Evolutionary conservation across 2,797 vertebrate genomes (phyloP), one percentile per base, ranked within the genome.

Genomic region (Scolopax bukidnonensis): DNA sequence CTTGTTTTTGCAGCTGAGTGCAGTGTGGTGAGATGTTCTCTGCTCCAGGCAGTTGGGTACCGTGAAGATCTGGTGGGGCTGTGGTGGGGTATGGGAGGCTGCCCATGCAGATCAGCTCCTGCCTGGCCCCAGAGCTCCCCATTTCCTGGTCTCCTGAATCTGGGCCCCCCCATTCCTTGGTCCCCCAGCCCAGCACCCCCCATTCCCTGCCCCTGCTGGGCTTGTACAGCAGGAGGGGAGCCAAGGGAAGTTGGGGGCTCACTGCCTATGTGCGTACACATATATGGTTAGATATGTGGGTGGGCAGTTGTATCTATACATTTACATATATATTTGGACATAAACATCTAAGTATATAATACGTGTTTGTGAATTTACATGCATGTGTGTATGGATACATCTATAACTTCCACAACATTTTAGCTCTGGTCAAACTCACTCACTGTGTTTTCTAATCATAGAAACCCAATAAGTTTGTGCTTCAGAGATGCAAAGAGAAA

Each of bases 111-210:
- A 67, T 38, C 50, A 74, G 32, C 45, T 5, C 33, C 61, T 50
- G 21, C 41, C 71, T 11, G 12, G 3, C 24, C 61, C 45, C 78
- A 40, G 19, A 7, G 67, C 79, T 77, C 60, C 69, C 11, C 20
- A 0, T 9, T 28, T 43, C 24, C 54, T 14, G n/a, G 0, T 5
- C 15, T 43, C 17, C 69, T 9, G 4, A 8, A 9, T 41, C 60
- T 53, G 33, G 2, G 3, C 20, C 24, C 19, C 16, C 16, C 30
- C 53, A n/a, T 20, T 56, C 53, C 53, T 30, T n/a, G 30, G 32
- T 20, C 12, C 28, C 51, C 51, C 27, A 4, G 24, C 6, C 51
- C 54, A 23, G n/a, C 4, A 20, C 20, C 21, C 20, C 20, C 21
- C n/a, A 33, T 57, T 57, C 20, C 56, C n/a, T 16, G 19, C 19